Percentiles rank a stretch among this genome's conserved stretches.
These are phyloP conservation scores for Perca schrenkii DNA, from an alignment of 2,113 vertebrate species.

Conservation along the genomic window DNA sequence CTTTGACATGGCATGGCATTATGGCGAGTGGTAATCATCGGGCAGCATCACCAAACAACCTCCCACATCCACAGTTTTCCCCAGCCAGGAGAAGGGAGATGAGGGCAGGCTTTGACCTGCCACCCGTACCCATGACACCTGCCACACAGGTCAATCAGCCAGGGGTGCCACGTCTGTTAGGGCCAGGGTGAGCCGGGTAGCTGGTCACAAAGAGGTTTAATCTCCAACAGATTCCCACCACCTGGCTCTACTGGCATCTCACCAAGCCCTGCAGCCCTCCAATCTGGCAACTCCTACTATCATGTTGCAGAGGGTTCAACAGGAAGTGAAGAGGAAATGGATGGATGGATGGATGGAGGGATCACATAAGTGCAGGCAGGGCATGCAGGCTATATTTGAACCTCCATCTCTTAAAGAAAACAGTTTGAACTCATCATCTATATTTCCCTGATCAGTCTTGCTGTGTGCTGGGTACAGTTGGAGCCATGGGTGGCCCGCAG, in stretches of 20 bases:
- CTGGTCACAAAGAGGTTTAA: constrained; percentile 76
- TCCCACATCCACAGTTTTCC: constrained; percentile 2
- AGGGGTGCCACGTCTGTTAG: constrained; percentile 63
- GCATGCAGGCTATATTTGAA: constrained; percentile 24
- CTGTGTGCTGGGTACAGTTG: constrained; percentile 35
- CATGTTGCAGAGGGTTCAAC: constrained; percentile 43
- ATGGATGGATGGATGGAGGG: constrained; percentile 20
- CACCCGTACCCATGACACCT: constrained; percentile 54
- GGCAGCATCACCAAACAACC: background rate
- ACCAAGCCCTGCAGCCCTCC: constrained; percentile 60
- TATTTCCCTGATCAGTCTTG: constrained; percentile 14
- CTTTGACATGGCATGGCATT: background rate
- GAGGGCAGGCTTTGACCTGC: constrained; percentile 50
- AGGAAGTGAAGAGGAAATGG: constrained; percentile 30
- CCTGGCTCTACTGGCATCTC: constrained; percentile 75
- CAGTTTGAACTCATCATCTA: constrained; percentile 21
- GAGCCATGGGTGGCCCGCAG: constrained; percentile 40
- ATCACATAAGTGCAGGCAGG: background rate
- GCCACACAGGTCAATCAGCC: constrained; percentile 61
- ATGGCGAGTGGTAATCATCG: constrained; percentile 8
- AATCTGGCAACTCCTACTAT: constrained; percentile 67
- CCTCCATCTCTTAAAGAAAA: constrained; percentile 26
- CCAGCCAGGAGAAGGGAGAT: constrained; percentile 19
- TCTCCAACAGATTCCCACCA: constrained; percentile 80
- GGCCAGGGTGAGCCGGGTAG: constrained; percentile 58